Conservation (phyloP, 2,888 invertebrate species). For the Apodemia hepburni region DNA sequence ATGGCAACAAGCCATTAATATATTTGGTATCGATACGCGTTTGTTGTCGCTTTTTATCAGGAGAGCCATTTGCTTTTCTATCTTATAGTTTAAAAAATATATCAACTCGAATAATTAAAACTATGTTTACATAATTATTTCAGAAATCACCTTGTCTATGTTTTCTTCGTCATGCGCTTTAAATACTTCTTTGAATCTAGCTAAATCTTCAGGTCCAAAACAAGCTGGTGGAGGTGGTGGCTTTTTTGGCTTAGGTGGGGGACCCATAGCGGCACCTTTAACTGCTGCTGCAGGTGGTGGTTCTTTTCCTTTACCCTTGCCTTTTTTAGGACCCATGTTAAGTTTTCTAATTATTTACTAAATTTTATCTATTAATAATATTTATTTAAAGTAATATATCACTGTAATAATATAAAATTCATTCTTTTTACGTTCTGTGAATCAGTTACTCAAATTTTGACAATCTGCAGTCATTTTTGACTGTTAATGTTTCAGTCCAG, state of each 20-base stretch:
- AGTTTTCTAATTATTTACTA: background rate
- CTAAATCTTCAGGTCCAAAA: constrained; percentile 55
- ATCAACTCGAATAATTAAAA: background rate
- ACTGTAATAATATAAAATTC: too few relatives aligned
- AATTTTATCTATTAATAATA: background rate
- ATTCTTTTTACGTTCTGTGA: too few relatives aligned
- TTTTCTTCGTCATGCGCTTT: constrained; percentile 58
- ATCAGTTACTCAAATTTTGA: background rate
- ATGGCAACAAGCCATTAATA: too few relatives aligned
- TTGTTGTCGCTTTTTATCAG: too few relatives aligned
- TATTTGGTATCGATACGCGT: too few relatives aligned
- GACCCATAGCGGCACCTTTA: constrained; percentile 36
- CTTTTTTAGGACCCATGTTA: constrained; percentile 54
- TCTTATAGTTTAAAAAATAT: background rate
- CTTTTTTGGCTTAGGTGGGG: constrained; percentile 59
- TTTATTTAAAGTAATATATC: background rate
- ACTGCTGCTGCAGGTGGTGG: constrained; percentile 27
- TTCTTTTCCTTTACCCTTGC: constrained; percentile 38
- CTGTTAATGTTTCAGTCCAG: background rate
- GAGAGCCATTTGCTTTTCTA: too few relatives aligned
- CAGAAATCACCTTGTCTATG: constrained; percentile 53
- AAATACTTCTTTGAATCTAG: constrained; percentile 55
- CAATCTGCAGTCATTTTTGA: background rate
- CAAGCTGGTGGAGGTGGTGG: constrained; percentile 64
- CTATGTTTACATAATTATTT: background rate